Conservation (phyloP, 2,797 vertebrate genomes). For the Lagorchestes hirsutus region DNA sequence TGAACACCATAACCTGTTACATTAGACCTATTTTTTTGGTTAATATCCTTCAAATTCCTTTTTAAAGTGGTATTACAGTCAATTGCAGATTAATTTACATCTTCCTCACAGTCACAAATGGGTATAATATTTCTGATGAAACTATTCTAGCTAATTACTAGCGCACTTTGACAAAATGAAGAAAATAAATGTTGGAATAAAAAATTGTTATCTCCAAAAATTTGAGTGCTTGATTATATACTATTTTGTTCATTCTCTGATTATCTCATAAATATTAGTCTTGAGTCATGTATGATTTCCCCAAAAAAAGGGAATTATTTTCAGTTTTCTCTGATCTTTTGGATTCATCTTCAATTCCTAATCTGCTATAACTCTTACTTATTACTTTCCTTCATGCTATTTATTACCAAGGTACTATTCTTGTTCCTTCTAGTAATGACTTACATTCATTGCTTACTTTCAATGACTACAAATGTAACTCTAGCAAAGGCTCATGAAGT, state of each 20-base stretch:
- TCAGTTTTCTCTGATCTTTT: neutral
- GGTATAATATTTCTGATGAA: neutral
- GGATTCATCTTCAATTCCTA: neutral
- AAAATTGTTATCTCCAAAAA: neutral
- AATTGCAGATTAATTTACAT: neutral
- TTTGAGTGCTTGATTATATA: neutral
- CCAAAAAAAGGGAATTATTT: neutral
- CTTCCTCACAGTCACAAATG: neutral
- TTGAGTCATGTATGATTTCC: neutral
- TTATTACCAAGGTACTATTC: neutral
- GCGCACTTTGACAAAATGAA: neutral
- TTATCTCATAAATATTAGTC: neutral
- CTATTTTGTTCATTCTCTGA: neutral
- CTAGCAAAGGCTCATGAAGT: neutral
- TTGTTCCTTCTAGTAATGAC: neutral
- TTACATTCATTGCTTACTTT: neutral
- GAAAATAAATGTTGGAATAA: neutral
- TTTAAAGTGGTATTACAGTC: neutral
- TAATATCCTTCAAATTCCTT: neutral
- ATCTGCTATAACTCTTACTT: neutral
- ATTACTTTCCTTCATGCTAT: neutral
- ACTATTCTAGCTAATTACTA: neutral
- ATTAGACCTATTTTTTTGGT: neutral
- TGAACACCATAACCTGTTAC: neutral
- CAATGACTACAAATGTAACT: neutral